phyloP scores from a whole-genome alignment of 1,140 invertebrate genomes.

The Drosophila malerkotliana region DNA sequence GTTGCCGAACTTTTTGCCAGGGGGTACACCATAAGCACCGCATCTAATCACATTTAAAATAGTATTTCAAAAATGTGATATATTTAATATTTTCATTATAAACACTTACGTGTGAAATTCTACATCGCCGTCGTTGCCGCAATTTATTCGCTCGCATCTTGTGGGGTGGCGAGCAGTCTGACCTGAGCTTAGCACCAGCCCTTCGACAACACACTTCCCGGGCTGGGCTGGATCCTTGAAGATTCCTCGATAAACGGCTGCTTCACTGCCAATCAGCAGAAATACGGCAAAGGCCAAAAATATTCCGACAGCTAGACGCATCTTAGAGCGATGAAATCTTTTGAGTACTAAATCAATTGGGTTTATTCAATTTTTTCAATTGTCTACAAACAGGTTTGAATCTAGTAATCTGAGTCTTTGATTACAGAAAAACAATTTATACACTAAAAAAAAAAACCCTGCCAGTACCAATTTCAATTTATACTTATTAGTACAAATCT shows the following conservation, averaged over 20 bases:
- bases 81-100: not conserved
- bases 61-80: not conserved
- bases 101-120: slow-evolving; percentile 20
- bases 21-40: slow-evolving; percentile 8
- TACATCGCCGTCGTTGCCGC: slow-evolving; percentile 3
- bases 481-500: too few species aligned
- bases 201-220: slow-evolving; percentile 35
- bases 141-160: slow-evolving; percentile 15
- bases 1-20: slow-evolving; percentile 19
- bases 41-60: slow-evolving; percentile 12
- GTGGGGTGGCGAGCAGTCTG: slow-evolving; percentile 26
- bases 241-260: slow-evolving; percentile 12
- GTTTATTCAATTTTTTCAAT: too few species aligned
- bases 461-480: too few species aligned
- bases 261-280: not conserved
- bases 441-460: too few species aligned
- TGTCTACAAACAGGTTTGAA: too few species aligned
- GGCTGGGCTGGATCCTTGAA: slow-evolving; percentile 32
- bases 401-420: too few species aligned
- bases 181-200: slow-evolving; percentile 16
- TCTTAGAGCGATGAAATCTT: slow-evolving; percentile 11
- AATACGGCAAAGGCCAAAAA: slow-evolving; percentile 2
- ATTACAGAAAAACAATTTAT: too few species aligned
- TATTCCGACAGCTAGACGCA: slow-evolving; percentile 13
- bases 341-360: not conserved